Conservation (phyloP, 2,797 vertebrate genomes). For the Neostethus bicornis region DNA sequence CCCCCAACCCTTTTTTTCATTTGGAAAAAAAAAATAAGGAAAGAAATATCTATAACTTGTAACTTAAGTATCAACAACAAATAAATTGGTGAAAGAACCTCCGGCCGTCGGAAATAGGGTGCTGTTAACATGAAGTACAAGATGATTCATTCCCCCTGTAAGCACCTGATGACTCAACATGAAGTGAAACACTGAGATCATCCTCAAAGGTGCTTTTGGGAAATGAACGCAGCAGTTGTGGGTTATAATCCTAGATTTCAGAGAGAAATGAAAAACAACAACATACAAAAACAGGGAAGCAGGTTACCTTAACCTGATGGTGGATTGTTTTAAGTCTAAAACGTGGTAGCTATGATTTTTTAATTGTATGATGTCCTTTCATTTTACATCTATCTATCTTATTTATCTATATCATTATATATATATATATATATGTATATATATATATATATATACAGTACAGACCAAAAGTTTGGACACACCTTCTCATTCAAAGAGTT, state of each 20-base stretch:
- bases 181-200: conserved; percentile 38
- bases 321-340: too few species aligned
- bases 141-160: conserved; percentile 2
- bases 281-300: not conserved
- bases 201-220: conserved; percentile 8
- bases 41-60: not conserved
- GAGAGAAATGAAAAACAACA: not conserved
- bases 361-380: too few species aligned
- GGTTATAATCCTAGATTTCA: conserved; percentile 4
- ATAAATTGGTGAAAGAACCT: not conserved
- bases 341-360: too few species aligned
- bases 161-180: conserved; percentile 12
- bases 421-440: too few species aligned
- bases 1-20: too few species aligned
- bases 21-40: not conserved
- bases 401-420: too few species aligned
- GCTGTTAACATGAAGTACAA: not conserved
- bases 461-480: too few species aligned
- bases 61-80: not conserved
- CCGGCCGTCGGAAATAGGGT: not conserved
- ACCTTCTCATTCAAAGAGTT: too few species aligned
- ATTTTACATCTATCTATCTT: too few species aligned
- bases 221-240: not conserved
- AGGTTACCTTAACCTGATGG: not conserved
- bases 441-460: too few species aligned